Conservation (phyloP, 2,888 invertebrate genomes). For the Lutraria lutraria region DNA sequence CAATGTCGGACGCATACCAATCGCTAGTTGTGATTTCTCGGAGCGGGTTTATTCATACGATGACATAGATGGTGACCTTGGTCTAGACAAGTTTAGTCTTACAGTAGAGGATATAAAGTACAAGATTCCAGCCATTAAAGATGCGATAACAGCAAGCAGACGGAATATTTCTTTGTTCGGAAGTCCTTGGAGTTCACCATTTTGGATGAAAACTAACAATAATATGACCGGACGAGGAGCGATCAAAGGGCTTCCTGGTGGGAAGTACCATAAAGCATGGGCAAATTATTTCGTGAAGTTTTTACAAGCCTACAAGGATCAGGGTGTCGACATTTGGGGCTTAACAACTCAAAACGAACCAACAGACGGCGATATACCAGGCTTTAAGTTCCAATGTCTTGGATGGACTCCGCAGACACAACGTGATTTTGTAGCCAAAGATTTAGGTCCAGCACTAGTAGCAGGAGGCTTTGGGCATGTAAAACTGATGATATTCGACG, state of each 20-base stretch:
- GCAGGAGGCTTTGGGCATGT: conserved; percentile 89
- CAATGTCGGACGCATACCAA: conserved; percentile 93
- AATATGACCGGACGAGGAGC: conserved; percentile 86
- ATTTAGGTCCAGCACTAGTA: conserved; percentile 92
- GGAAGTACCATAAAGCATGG: conserved; percentile 91
- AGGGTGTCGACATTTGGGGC: conserved; percentile 91
- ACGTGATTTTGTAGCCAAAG: conserved; percentile 90
- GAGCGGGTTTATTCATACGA: conserved; percentile 93
- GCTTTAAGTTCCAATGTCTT: conserved; percentile 90
- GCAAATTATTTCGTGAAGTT: conserved; percentile 94
- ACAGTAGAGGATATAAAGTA: conserved; percentile 90
- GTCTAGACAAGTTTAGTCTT: conserved; percentile 90
- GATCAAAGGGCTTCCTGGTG: conserved; percentile 86
- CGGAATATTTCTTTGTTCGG: conserved; percentile 86
- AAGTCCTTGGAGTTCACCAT: conserved; percentile 89
- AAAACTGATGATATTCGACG: conserved; percentile 92
- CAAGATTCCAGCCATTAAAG: conserved; percentile 88
- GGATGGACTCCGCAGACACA: conserved; percentile 91
- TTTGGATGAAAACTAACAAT: conserved; percentile 89
- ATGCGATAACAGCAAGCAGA: conserved; percentile 80
- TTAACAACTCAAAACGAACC: conserved; percentile 96
- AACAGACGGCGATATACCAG: conserved; percentile 86
- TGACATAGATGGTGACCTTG: conserved; percentile 88
- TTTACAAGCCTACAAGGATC: conserved; percentile 91
- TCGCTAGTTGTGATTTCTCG: conserved; percentile 96